Evolutionary conservation across 1,140 invertebrate genomes (phyloP), one percentile per base, ranked within the genome.

Genomic region (Drepana arcuata): DNA sequence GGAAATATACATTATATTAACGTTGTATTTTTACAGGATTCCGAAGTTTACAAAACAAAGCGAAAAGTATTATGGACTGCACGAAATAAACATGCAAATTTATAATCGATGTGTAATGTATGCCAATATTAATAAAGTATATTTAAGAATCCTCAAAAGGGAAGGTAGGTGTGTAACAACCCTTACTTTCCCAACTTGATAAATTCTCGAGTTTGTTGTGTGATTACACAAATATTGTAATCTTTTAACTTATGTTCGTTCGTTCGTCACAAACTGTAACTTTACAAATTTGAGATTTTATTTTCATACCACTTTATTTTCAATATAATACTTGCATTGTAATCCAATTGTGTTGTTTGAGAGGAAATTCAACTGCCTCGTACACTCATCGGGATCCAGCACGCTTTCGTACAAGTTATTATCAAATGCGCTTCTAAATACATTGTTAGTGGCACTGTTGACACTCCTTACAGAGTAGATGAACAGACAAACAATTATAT

Each of bases 331-430:
- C 54, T 59, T 41, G 55, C 56, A 55, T 14, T 16, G 16, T 11
- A 50, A 14, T 15, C 33, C 40, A 9, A 50, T 11, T 2, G 45
- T 4, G 16, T 45, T 33, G 16, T 46, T 48, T 3, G 18, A 11
- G 2, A 59, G 15, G n/a, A 35, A 47, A 2, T 4, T 14, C 31
- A 59, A 29, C 30, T 59, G 56, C 21, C 38, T 2, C 5, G 24
- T 5, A 31, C 49, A 52, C 16, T 49, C 35, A 24, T 38, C 28
- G 2, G 31, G 16, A 14, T 57, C 25, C 6, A 62, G 23, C 14
- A 51, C 58, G 15, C 37, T 33, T 31, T 51, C 23, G 31, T 56
- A 56, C 24, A 59, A 38, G 7, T 48, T 39, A 14, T 43, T 6
- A 13, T 59, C 51, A 12, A 51, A 63, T 1, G 40, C 52, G 35